Evolutionary conservation across 2,113 vertebrate genomes (phyloP).

Genomic region (Gymnogyps californianus): DNA sequence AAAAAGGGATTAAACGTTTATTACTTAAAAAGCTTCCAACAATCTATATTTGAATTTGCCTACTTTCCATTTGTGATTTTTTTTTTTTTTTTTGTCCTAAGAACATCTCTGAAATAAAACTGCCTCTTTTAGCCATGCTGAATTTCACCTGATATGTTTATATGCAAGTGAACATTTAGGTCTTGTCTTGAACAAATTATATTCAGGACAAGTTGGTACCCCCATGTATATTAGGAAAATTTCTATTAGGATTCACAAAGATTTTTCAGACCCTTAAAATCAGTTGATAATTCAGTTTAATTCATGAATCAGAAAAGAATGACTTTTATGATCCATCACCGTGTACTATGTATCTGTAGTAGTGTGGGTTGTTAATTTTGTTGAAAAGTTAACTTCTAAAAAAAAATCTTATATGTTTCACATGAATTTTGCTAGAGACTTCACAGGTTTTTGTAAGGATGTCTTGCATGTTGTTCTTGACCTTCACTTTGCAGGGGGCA

Average conservation of each 20-base stretch:
- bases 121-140: conserved; percentile 15
- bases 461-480: background rate
- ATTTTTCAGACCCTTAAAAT: background rate
- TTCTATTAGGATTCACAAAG: background rate
- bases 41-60: conserved; percentile 44
- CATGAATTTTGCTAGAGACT: background rate
- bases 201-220: background rate
- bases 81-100: background rate
- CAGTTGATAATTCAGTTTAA: background rate
- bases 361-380: background rate
- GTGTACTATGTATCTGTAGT: background rate
- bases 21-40: conserved; percentile 47
- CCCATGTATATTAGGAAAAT: background rate
- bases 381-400: background rate
- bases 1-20: conserved; percentile 24
- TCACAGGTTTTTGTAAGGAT: background rate
- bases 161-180: conserved; percentile 24
- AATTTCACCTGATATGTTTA: conserved; percentile 52
- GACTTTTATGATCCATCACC: background rate
- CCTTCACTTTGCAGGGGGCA: background rate
- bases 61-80: conserved; percentile 12
- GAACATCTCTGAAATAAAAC: conserved; percentile 25
- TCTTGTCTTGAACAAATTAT: background rate
- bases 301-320: background rate
- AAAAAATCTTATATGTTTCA: background rate